These are phyloP conservation scores for Ceratina japonica DNA, from an alignment of 1,140 invertebrate species.

Conservation along the genomic window DNA sequence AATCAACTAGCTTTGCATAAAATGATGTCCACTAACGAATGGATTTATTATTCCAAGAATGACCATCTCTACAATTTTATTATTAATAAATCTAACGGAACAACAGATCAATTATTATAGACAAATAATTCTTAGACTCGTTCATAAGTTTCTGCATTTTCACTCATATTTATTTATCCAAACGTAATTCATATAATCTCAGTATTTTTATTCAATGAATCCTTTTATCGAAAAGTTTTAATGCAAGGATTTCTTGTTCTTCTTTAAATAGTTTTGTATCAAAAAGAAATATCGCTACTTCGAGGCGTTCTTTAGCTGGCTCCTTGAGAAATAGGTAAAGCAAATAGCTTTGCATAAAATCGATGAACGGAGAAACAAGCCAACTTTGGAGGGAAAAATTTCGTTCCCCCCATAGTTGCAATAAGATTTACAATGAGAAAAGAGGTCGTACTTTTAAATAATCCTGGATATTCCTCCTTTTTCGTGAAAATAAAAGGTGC, in stretches of 20 bases:
- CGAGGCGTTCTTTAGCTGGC: conserved; percentile 4
- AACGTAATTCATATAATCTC: too few relatives aligned
- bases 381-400: conserved; percentile 26
- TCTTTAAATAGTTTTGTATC: background rate
- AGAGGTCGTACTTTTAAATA: conserved; percentile 22
- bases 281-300: conserved; percentile 10
- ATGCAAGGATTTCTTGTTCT: background rate
- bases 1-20: too few relatives aligned
- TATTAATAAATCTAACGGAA: too few relatives aligned
- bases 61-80: too few relatives aligned
- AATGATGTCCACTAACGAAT: too few relatives aligned
- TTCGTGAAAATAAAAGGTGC: too few relatives aligned
- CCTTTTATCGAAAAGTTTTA: background rate
- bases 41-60: too few relatives aligned
- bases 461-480: conserved; percentile 9
- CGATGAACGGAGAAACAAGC: conserved; percentile 39
- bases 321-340: conserved; percentile 32
- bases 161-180: too few relatives aligned
- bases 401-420: background rate
- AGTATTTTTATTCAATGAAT: too few relatives aligned
- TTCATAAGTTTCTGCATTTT: background rate
- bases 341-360: conserved; percentile 50
- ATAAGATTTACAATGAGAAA: conserved; percentile 12
- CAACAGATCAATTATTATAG: too few relatives aligned
- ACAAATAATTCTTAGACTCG: too few relatives aligned